A percentile compares a stretch with the other conserved stretches of the same genome.
Evolutionary conservation across 2,113 vertebrate genomes (phyloP).

Genomic region (Corydoras maculifer): DNA sequence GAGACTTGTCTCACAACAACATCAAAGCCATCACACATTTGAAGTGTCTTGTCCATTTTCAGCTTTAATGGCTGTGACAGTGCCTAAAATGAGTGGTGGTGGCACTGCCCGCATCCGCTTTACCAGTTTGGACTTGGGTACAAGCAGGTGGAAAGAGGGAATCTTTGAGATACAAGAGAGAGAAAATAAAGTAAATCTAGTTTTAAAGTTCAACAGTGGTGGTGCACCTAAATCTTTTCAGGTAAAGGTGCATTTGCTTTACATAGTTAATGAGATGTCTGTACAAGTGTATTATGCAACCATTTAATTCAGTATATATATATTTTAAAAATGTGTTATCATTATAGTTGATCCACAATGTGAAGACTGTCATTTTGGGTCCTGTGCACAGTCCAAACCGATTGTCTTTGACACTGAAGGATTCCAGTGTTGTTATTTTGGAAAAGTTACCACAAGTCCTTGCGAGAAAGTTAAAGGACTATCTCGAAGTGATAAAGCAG

Average conservation of each 20-base stretch:
- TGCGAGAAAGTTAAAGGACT: slow-evolving; percentile 80
- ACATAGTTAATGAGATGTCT: background rate
- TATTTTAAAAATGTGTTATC: slow-evolving; percentile 13
- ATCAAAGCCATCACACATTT: slow-evolving; percentile 21
- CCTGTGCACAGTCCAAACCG: slow-evolving; percentile 66
- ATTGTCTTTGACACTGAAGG: slow-evolving; percentile 81
- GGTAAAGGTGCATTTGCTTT: slow-evolving; percentile 58
- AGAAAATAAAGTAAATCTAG: slow-evolving; percentile 84
- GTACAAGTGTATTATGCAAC: background rate
- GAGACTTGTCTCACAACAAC: slow-evolving; percentile 10
- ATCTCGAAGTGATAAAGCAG: slow-evolving; percentile 81
- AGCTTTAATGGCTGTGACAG: slow-evolving; percentile 55
- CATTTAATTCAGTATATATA: background rate
- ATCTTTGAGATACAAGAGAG: slow-evolving; percentile 93
- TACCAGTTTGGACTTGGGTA: slow-evolving; percentile 77
- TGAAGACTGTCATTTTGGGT: slow-evolving; percentile 78
- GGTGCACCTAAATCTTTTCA: slow-evolving; percentile 81
- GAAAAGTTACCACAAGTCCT: slow-evolving; percentile 77
- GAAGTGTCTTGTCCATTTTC: slow-evolving; percentile 34
- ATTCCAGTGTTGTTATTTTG: slow-evolving; percentile 77
- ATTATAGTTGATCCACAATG: slow-evolving; percentile 85
- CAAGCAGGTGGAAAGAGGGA: slow-evolving; percentile 92
- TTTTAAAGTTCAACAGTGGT: slow-evolving; percentile 82
- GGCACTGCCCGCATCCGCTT: slow-evolving; percentile 71
- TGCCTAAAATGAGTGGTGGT: slow-evolving; percentile 80